phyloP scores from a whole-genome alignment of 2,113 vertebrate genomes.

The Zosterops borbonicus region DNA sequence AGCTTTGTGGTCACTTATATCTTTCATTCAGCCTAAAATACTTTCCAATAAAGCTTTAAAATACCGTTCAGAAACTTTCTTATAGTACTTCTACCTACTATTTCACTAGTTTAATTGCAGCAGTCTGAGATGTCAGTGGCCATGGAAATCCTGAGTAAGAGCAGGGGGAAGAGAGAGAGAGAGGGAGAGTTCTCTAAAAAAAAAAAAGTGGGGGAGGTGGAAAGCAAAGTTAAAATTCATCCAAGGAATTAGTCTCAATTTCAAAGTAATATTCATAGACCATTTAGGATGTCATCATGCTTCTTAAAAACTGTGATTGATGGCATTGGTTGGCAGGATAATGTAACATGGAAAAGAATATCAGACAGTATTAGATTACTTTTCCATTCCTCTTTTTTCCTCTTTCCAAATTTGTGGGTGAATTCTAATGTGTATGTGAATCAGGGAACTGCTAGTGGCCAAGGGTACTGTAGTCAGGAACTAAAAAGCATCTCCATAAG shows the following conservation, averaged over 20 bases:
- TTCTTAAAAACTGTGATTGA: conserved; percentile 30
- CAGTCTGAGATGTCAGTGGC: background rate
- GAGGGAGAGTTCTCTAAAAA: background rate
- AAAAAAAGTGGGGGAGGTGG: background rate
- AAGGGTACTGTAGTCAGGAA: background rate
- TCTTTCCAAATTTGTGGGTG: background rate
- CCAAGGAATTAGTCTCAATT: conserved; percentile 26
- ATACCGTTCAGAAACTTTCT: background rate
- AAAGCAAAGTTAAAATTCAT: conserved; percentile 22
- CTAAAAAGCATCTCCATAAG: background rate
- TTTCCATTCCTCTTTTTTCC: background rate
- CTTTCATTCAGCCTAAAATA: background rate
- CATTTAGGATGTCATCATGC: conserved; percentile 34
- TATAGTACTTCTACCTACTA: background rate
- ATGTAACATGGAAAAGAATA: conserved; percentile 10
- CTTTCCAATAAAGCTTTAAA: background rate
- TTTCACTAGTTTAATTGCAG: conserved; percentile 23
- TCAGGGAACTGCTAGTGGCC: background rate
- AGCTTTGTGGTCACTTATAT: background rate
- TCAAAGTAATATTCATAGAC: conserved; percentile 62
- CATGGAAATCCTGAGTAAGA: background rate
- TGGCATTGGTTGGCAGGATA: conserved; percentile 24
- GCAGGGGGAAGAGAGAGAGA: accelerated
- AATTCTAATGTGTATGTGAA: background rate
- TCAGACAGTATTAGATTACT: background rate